Percentiles rank a stretch among this genome's conserved stretches.
Conservation (phyloP, 2,797 vertebrate genomes). For the Pantherophis alleghaniensis region DNA sequence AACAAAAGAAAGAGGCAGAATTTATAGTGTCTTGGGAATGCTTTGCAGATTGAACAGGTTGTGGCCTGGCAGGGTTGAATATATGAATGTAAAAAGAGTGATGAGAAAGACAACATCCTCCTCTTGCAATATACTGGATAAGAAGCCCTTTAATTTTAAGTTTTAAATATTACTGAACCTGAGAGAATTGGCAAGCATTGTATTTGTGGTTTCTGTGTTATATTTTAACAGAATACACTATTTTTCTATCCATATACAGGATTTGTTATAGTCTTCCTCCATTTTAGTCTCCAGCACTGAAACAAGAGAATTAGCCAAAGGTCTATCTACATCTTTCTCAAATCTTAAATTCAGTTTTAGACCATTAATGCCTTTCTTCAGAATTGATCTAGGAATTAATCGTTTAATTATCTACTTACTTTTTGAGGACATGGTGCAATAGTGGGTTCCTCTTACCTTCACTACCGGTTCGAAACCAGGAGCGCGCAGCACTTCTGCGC, state of each 20-base stretch:
- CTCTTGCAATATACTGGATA: neutral
- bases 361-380: neutral
- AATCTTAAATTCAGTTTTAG: neutral
- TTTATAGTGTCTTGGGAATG: neutral
- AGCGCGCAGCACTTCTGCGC: too few species aligned
- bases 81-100: neutral
- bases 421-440: neutral
- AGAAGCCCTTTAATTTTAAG: neutral
- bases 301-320: neutral
- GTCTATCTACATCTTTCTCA: neutral
- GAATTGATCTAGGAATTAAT: neutral
- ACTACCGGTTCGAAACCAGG: too few species aligned
- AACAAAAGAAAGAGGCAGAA: neutral
- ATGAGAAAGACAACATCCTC: neutral
- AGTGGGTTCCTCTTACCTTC: too few species aligned
- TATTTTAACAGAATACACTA: neutral
- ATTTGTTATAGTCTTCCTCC: neutral
- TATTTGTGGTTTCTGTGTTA: neutral
- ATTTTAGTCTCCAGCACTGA: neutral
- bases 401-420: neutral
- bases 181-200: neutral
- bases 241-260: neutral
- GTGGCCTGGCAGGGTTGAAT: neutral
- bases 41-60: neutral
- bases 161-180: neutral